A percentile compares a stretch with the other conserved stretches of the same genome.
Evolutionary conservation across 2,797 vertebrate genomes (phyloP).

Genomic region (Aplochiton taeniatus): DNA sequence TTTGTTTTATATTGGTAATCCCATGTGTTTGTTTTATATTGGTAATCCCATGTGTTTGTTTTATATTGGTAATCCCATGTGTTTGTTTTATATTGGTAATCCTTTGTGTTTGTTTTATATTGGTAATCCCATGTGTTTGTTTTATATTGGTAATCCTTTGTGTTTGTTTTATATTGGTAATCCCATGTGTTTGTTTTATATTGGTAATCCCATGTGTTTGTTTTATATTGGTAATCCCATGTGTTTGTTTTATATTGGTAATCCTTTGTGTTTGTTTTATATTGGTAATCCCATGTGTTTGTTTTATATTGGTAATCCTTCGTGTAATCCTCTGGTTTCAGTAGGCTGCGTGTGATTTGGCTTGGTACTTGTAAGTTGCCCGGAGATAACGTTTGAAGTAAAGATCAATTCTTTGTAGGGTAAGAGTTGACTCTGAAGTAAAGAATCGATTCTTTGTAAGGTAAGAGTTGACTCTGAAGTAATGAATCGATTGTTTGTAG

Average conservation of each 20-base stretch:
- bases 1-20: conserved; percentile 86
- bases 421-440: no score
- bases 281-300: conserved; percentile 71
- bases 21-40: not conserved
- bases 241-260: not conserved
- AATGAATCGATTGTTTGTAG: no score
- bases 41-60: conserved; percentile 50
- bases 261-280: conserved; percentile 73
- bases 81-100: not conserved
- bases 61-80: conserved; percentile 78
- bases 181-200: not conserved
- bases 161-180: conserved; percentile 89
- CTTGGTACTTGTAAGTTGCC: no score
- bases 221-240: conserved; percentile 81
- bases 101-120: conserved; percentile 81
- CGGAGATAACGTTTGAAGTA: no score
- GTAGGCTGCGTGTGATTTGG: no score
- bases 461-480: no score
- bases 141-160: not conserved
- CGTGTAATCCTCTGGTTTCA: no score
- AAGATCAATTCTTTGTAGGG: no score
- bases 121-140: conserved; percentile 60
- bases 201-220: not conserved
- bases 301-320: not conserved
- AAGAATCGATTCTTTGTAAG: no score